A percentile compares a stretch with the other conserved stretches of the same genome.
Conservation (phyloP, 2,888 invertebrate species). For the Erannis defoliaria region DNA sequence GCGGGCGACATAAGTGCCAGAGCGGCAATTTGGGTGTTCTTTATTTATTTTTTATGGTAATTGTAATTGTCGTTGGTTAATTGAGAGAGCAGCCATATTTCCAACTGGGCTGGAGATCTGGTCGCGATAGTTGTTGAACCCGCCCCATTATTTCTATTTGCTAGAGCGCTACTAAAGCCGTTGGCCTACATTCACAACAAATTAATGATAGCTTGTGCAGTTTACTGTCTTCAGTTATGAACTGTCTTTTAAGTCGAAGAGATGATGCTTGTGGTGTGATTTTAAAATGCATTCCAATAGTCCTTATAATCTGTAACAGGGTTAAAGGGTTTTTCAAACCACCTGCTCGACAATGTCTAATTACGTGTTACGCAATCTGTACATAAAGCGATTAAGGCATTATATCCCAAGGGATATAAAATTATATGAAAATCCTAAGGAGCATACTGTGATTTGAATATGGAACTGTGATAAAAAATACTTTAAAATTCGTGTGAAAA, state of each 20-base stretch:
- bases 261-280: not conserved
- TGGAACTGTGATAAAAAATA: too few species aligned
- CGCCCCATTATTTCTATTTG: conserved; percentile 75
- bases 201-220: conserved; percentile 51
- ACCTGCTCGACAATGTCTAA: too few species aligned
- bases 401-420: too few species aligned
- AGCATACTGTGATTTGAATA: too few species aligned
- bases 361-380: too few species aligned
- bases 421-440: too few species aligned
- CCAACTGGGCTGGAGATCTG: conserved; percentile 68
- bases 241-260: not conserved
- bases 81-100: conserved; percentile 77
- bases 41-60: conserved; percentile 82
- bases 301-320: not conserved
- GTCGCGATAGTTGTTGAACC: conserved; percentile 61
- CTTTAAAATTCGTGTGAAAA: too few species aligned
- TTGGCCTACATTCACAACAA: conserved; percentile 48
- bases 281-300: not conserved
- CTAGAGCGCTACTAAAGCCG: conserved; percentile 55
- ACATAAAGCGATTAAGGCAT: too few species aligned
- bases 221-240: conserved; percentile 46
- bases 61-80: conserved; percentile 78
- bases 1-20: conserved; percentile 59
- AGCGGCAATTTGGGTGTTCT: conserved; percentile 71
- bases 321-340: too few species aligned